Conservation (phyloP, 2,113 vertebrate species). For the Sphyrna mokarran region DNA sequence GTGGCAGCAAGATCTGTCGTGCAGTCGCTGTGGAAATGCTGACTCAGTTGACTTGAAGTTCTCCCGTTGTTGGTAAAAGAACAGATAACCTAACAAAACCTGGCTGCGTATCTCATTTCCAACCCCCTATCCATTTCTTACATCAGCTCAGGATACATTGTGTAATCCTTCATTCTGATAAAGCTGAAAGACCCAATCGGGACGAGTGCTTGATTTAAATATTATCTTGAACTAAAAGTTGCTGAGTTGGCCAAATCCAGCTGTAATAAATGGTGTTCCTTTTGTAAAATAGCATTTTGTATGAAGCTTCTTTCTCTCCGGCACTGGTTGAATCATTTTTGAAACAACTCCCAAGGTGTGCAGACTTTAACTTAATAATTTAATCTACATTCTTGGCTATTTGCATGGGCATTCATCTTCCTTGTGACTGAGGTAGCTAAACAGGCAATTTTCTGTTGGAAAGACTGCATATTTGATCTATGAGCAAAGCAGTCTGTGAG, state of each 20-base stretch:
- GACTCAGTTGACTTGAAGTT: not conserved
- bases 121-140: not conserved
- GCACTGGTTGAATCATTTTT: not conserved
- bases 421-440: slow-evolving; percentile 5
- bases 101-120: not conserved
- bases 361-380: slow-evolving; percentile 14
- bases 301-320: not conserved
- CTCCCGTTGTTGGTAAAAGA: not conserved
- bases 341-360: slow-evolving; percentile 25
- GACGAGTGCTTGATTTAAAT: slow-evolving; percentile 7
- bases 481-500: not conserved
- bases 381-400: slow-evolving; percentile 4
- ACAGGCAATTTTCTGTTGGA: not conserved
- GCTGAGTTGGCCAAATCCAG: not conserved
- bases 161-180: slow-evolving; percentile 13
- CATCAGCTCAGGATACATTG: not conserved
- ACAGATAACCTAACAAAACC: not conserved
- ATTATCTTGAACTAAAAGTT: slow-evolving; percentile 8
- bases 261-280: not conserved
- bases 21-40: not conserved
- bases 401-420: slow-evolving; percentile 22
- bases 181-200: not conserved
- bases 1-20: not conserved
- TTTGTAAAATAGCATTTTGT: slow-evolving; percentile 7
- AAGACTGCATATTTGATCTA: slow-evolving; percentile 20